Base-by-base conservation (phyloP, 2,888 invertebrate species). In the Agelastica alni region DNA sequence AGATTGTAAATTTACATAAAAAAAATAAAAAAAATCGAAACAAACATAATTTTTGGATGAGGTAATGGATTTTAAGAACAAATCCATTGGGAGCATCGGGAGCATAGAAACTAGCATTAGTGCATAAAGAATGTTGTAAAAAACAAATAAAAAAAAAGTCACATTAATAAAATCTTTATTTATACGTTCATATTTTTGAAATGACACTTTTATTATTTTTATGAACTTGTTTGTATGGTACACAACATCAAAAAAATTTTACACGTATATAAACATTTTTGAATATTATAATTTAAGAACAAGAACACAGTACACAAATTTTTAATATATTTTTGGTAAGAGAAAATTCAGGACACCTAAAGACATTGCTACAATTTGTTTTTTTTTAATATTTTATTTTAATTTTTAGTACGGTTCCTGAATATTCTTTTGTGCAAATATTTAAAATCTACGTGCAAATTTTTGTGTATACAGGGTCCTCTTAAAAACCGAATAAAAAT, bases 161-260 rank as follows among this genome's bases (percentile, higher is more conserved):
- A 53, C 56, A 56, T 52, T 56, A 56, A 53, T 58, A 55, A 55
- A 58, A 51, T 47, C 53, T 58, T 55, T 58, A 58, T 58, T 58
- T 31, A 49, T 56, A 58, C 48, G 45, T 52, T 41, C 53, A 47
- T 42, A 44, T 48, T 58, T 48, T 55, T 52, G 32, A 58, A 58
- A 58, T 58, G 51, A 58, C 58, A 58, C 51, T 54, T 56, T 52
- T 17, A 46, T 34, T 30, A 46, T 32, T 53, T 39, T 47, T 14
- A 47, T 39, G 47, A 51, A 56, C 56, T 52, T 51, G 48, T 51
- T 55, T 51, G 48, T 55, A 58, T 58, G 39, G 39, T 52, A 58
- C 52, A 58, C 58, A 52, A 54, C 58, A 58, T 55, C 58, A 55
- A 58, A 58, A 56, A 55, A 47, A 37, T 52, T 54, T 51, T 54